Evolutionary conservation across 2,113 vertebrate genomes (phyloP), one percentile per base, ranked within the genome.

Genomic region (Paratilapia polleni): DNA sequence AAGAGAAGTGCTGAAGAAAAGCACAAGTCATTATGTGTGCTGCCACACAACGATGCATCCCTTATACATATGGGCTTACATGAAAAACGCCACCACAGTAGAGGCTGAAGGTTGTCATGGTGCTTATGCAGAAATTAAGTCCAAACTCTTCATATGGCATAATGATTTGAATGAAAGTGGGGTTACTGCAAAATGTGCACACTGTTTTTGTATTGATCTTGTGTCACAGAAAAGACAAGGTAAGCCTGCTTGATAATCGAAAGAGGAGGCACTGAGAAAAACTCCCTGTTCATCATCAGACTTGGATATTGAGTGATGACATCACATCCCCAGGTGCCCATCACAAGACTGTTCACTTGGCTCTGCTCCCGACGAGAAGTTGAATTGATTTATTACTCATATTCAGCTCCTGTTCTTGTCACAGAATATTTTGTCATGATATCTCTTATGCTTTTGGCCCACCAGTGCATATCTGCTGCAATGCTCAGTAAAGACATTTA

Each of bases 21-120:
- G 92, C 90, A 89, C 88, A 89, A 92, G 90, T 92, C 95, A 95
- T 96, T 94, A 94, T 87, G 79, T 85, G 56, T 62, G 64, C 84
- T 84, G 89, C 81, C 88, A 94, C 90, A 93, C 93, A 92, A 93
- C 87, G 87, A 93, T 91, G 75, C 91, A 89, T 85, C 77, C 57
- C 79, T 91, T 92, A 91, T 80, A 87, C 85, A 87, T 87, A 92
- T 81, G 80, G 80, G 86, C 28, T 59, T 54, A 78, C 7, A 74
- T 75, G 66, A 78, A 78, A 90, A 85, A 49, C 31, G 78, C 43
- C 56, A 68, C 85, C 81, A 76, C 36, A 28, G 83, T 13, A 8
- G 78, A 57, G 75, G 52, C 76, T 75, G 58, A 38, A 22, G 78
- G 90, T 84, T 92, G 88, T 87, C 61, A 84, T 88, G 86, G 81